A percentile compares a stretch with the other conserved stretches of the same genome.
These are phyloP conservation scores for Lepidocyrtoides sp. DNA, from an alignment of 2,888 invertebrate species.

Conservation along the genomic window DNA sequence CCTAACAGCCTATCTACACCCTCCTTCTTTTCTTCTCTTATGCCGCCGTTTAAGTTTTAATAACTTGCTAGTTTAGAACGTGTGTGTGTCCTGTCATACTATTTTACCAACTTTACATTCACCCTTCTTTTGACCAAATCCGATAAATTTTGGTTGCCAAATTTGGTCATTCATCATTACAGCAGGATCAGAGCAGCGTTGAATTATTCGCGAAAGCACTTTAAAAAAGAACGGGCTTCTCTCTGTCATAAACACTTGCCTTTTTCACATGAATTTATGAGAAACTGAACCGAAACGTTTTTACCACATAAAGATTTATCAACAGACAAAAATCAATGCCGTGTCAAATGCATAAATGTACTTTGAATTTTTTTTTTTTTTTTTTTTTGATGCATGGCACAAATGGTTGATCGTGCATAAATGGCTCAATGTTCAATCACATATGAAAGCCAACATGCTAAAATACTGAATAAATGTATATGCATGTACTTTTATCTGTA, in stretches of 20 bases:
- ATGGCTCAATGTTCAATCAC: background rate
- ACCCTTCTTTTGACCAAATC: conserved; percentile 20
- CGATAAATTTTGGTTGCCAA: conserved; percentile 54
- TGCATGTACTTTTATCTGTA: too few species aligned
- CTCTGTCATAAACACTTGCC: background rate
- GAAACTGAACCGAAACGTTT: background rate
- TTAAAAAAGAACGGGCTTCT: background rate
- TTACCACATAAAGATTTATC: background rate
- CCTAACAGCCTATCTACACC: too few species aligned
- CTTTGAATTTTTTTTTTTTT: background rate
- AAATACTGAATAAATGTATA: too few species aligned
- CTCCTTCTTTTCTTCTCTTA: background rate
- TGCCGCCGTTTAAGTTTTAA: background rate
- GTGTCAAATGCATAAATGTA: background rate
- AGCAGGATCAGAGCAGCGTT: conserved; percentile 1
- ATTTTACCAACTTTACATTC: background rate
- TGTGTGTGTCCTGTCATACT: background rate
- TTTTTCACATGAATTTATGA: background rate
- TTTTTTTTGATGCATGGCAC: too few species aligned
- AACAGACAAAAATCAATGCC: conserved; percentile 2
- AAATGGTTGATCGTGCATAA: conserved; percentile 20
- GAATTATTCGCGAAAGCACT: background rate
- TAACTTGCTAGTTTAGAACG: background rate
- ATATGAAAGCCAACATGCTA: background rate
- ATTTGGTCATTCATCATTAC: conserved; percentile 45